These are phyloP conservation scores for Caranx melampygus DNA, from an alignment of 2,113 vertebrate species.

Conservation along the genomic window DNA sequence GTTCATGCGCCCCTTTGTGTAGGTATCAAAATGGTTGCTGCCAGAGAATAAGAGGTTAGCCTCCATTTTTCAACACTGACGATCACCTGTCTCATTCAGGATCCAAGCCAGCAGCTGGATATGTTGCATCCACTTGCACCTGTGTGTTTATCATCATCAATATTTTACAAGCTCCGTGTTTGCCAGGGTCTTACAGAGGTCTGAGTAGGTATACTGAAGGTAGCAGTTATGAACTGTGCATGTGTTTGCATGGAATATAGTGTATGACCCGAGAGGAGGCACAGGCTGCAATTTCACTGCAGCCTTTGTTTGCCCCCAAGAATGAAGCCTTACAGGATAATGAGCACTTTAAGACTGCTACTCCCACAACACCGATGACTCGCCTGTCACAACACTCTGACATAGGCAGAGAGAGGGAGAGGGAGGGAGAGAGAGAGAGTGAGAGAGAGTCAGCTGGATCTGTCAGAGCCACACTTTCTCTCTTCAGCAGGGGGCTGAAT, in stretches of 20 bases:
- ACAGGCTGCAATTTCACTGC: constrained; percentile 85
- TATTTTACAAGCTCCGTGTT: constrained; percentile 41
- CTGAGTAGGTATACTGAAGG: constrained; percentile 36
- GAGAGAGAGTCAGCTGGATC: constrained; percentile 70
- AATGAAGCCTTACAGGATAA: constrained; percentile 88
- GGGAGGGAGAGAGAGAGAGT: constrained; percentile 21
- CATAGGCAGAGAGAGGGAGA: constrained; percentile 56
- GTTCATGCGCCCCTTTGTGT: not conserved
- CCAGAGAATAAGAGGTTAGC: not conserved
- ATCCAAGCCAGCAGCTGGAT: constrained; percentile 20
- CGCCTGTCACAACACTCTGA: constrained; percentile 85
- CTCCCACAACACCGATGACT: constrained; percentile 83
- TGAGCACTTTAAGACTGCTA: constrained; percentile 85
- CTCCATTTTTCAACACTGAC: not conserved
- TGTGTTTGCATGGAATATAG: constrained; percentile 60
- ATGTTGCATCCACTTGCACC: constrained; percentile 13
- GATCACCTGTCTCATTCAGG: not conserved
- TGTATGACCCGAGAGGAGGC: constrained; percentile 63
- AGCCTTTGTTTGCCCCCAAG: constrained; percentile 84
- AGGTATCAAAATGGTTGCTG: constrained; percentile 2
- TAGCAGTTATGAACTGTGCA: constrained; percentile 57
- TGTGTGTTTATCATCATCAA: constrained; percentile 51
- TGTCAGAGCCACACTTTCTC: constrained; percentile 73
- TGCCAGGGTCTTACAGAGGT: constrained; percentile 23
- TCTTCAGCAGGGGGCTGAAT: constrained; percentile 59